phyloP scores from a whole-genome alignment of 2,113 vertebrate species.

The Thamnaconus septentrionalis region DNA sequence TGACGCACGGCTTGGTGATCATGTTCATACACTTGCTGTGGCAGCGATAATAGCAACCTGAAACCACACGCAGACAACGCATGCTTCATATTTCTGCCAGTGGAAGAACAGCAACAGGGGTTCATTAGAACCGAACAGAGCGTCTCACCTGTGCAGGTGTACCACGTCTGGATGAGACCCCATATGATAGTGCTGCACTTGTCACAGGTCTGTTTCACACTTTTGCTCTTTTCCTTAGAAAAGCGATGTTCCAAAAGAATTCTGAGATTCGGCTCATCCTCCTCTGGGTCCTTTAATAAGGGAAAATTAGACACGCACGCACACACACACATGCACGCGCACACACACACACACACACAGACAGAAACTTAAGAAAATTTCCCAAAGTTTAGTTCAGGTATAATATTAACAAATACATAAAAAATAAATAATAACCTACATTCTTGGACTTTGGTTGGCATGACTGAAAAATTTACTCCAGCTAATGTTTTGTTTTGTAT shows the following conservation, averaged over 20 bases:
- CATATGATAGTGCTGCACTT: slow-evolving; percentile 94
- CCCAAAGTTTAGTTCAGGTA: no score
- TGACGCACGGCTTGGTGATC: slow-evolving; percentile 90
- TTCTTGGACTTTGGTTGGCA: no score
- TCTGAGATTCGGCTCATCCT: slow-evolving; percentile 91
- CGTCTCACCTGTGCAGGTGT: slow-evolving; percentile 92
- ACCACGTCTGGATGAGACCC: slow-evolving; percentile 99
- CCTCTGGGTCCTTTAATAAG: slow-evolving; percentile 84
- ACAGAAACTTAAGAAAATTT: no score
- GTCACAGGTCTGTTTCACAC: slow-evolving; percentile 95
- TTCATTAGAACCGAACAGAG: background rate
- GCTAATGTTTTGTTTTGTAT: no score
- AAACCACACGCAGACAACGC: slow-evolving; percentile 18
- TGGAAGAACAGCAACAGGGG: background rate
- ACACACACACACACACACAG: no score
- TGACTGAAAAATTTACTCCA: no score
- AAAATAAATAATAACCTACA: no score
- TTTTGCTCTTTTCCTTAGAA: slow-evolving; percentile 97
- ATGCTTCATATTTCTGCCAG: background rate
- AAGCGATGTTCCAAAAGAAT: slow-evolving; percentile 93
- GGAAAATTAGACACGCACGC: background rate
- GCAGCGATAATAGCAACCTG: slow-evolving; percentile 96
- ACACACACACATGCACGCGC: no score
- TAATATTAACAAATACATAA: no score
- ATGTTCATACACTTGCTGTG: slow-evolving; percentile 97